These are phyloP conservation scores for Tetragonula clypearis DNA, from an alignment of 1,140 invertebrate genomes.

Conservation along the genomic window DNA sequence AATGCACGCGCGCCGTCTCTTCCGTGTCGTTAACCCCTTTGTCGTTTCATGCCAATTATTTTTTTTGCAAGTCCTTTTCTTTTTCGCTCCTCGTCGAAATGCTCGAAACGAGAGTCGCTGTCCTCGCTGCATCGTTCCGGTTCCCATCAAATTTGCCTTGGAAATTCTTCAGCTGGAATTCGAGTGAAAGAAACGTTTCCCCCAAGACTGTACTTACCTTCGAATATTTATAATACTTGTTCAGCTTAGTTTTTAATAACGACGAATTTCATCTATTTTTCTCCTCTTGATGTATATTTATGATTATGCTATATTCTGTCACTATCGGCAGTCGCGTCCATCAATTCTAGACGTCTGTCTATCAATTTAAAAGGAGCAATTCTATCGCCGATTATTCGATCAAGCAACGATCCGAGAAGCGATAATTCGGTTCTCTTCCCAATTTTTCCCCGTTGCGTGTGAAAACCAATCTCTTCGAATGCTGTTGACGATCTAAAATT, in stretches of 20 bases:
- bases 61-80: background rate
- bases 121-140: background rate
- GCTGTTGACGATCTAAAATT: background rate
- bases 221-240: background rate
- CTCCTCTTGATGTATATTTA: no score
- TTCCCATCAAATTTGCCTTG: background rate
- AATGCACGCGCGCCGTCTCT: background rate
- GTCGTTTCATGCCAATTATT: background rate
- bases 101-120: no score
- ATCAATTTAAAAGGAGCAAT: no score
- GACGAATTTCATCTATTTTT: background rate
- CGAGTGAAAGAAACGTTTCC: background rate
- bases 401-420: no score
- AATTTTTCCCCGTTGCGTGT: background rate
- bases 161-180: background rate
- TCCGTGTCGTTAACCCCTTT: conserved; percentile 12
- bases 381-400: no score
- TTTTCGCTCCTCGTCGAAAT: background rate
- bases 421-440: no score
- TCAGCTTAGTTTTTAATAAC: background rate
- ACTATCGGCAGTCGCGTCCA: no score
- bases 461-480: background rate
- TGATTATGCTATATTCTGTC: no score
- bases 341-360: no score
- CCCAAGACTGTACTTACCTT: no score